Base-by-base conservation (phyloP, 2,888 invertebrate species). In the Ichneumoninae sp. region DNA sequence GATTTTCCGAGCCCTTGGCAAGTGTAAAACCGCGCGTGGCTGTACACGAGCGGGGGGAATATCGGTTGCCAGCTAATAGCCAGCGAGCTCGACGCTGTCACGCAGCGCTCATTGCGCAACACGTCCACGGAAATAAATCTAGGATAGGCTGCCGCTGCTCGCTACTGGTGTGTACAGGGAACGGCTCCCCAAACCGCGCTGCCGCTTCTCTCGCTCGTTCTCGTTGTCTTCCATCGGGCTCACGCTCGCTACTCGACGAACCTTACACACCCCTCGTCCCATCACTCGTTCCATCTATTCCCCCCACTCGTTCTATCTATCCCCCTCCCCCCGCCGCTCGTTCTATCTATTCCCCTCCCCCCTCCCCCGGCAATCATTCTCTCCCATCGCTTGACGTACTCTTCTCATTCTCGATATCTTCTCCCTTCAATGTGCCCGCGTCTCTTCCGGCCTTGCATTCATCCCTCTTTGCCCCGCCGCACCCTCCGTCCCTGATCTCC, bases 61-160 rank as follows among this genome's bases (percentile, higher is more conserved):
- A 81, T 85, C 79, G 77, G 36, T 75, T 68, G 70, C 72, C 72
- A 79, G 76, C 71, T 77, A 84, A 86, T 83, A 86, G 83, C 72
- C 74, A 79, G 75, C 77, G 66, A 76, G 52, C 65, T 75, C 60
- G 47, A 66, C 78, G 50, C 80, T 81, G 81, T 84, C 87, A 83
- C 85, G 81, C 76, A 86, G 86, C 88, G 85, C 84, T 79, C 82
- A 89, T 91, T 91, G 89, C 91, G 91, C 90, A 91, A 91, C 88
- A 89, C 87, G 85, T 89, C 88, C 89, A 91, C 91, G 90, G 90
- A 91, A 91, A 91, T 91, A 91, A 91, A 90, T 90, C 89, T 91
- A 91, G 91, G 91, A 90, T 91, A 90, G 89, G 90, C 91, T 90
- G 89, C 89, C 87, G 89, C 83, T 87, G 87, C 88, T 66, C 33